Base-by-base conservation (phyloP, 2,797 vertebrate species). In the Chaetodon trifasciatus region DNA sequence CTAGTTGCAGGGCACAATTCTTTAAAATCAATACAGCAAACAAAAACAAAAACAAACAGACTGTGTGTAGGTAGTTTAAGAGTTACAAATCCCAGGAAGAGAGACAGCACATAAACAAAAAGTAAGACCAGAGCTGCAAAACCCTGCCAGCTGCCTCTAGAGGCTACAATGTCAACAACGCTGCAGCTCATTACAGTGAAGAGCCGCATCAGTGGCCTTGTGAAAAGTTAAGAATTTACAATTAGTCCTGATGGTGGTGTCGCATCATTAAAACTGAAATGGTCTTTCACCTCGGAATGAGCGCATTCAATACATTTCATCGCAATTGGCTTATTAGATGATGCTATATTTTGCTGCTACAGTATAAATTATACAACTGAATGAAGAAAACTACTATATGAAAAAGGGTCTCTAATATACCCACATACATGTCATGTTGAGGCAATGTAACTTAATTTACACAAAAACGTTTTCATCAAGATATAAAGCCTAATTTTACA, bases 1-100 rank as follows among this genome's bases (percentile, higher is more conserved):
- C 57, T 65, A 46, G 62, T 46, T 40, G 50, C 11, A 42, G 21
- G 69, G 35, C 8, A 69, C 19, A 66, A 65, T 63, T 50, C 16
- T 82, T 60, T 24, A 44, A 58, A 84, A 82, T 78, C 66, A 60
- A 70, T 74, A 37, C 67, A 67, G 40, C 42, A 57, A 63, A 44
- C 17, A 53, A 55, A 76, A 46, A 42, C 37, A 80, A 21, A 57
- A 50, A 50, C 49, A 50, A 21, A 56, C 53, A 28, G 10, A 16
- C 17, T 40, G 28, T 49, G 62, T 56, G 37, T 50, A 60, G 39
- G 64, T 37, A 49, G 37, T 50, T 66, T 37, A 56, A 69, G 17
- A 47, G 35, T 57, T 44, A 17, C 2, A 42, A 53, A 62, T 32
- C 24, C 19, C 28, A 42, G 13, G 2, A 46, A 49, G 19, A 35